Base-by-base conservation (phyloP, 2,797 vertebrate genomes). In the Petrocephalus sullivani region DNA sequence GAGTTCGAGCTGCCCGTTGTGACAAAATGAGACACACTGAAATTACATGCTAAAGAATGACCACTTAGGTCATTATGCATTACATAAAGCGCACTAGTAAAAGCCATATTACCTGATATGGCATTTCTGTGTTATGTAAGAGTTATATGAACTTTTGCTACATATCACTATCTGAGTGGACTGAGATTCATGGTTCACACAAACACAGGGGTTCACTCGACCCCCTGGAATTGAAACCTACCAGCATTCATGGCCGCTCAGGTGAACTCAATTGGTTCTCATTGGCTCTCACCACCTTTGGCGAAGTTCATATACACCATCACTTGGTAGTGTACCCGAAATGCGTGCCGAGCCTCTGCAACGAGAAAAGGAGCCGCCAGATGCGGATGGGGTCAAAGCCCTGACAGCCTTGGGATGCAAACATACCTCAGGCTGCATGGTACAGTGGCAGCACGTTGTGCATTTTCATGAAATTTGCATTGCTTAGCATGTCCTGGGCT, bases 401-500 rank as follows among this genome's bases (percentile, higher is more conserved):
- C 84, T 16, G 9, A 58, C 4, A 12, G 28, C 83, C 53, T 61
- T 83, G 78, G 58, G 58, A 88, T n/a, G 16, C 61, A 78, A 84
- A 10, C 87, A 57, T 60, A 58, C 60, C 37, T 37, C 56, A 46
- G 41, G 10, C 81, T 54, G 3, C 53, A 54, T 21, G 67, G 46
- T 82, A 75, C 51, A 49, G 53, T 49, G 64, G 37, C 57, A 87
- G 88, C 87, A 89, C 85, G 56, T 21, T 57, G 1, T 57, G 37
- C 88, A 58, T 88, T 88, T 87, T 85, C 56, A 49, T 71, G 61
- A 78, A 75, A 85, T 89, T 90, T 87, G 83, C 75, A 87, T 84
- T 89, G 54, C 57, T 86, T 56, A 88, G 78, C 88, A 87, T 61
- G 88, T 87, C 58, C 88, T n/a, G 88, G 23, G 81, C 21, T 51